Conservation (phyloP, 92 coral and sea anemone genomes). For the Epizoanthus scotinus region DNA sequence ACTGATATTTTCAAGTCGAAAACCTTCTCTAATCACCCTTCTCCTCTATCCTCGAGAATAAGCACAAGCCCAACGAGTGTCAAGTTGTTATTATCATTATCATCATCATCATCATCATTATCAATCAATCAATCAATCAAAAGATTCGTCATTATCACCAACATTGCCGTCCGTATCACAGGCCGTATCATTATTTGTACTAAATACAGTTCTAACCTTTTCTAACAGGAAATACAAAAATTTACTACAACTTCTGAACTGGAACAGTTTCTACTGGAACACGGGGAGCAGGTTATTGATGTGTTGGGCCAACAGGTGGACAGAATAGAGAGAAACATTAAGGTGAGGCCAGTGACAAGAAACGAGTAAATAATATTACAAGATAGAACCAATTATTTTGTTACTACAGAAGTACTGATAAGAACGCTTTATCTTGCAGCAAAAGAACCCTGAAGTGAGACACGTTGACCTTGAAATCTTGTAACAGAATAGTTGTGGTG, state of each 20-base stretch:
- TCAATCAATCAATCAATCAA: background rate
- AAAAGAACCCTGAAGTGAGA: slow-evolving; percentile 96
- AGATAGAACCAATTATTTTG: no score
- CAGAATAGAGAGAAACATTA: slow-evolving; percentile 92
- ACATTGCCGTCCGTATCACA: background rate
- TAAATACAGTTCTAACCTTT: background rate
- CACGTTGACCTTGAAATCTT: slow-evolving; percentile 97
- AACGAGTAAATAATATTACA: background rate
- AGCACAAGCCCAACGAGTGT: background rate
- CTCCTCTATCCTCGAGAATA: no score
- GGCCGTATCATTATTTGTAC: no score
- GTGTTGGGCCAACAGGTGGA: slow-evolving; percentile 97
- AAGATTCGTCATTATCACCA: background rate
- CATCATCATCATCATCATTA: background rate
- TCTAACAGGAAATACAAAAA: slow-evolving; percentile 84
- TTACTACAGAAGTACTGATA: background rate
- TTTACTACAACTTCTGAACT: slow-evolving; percentile 87
- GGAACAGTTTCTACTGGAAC: slow-evolving; percentile 88
- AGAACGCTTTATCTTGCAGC: slow-evolving; percentile 53
- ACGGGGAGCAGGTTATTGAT: slow-evolving; percentile 97
- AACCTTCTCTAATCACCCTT: no score
- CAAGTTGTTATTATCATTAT: background rate
- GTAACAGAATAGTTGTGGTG: slow-evolving; percentile 16
- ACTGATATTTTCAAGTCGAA: no score
- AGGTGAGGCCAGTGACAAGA: slow-evolving; percentile 57